Conservation (phyloP, 2,113 vertebrate genomes). For the Benitochromis conjunctus region DNA sequence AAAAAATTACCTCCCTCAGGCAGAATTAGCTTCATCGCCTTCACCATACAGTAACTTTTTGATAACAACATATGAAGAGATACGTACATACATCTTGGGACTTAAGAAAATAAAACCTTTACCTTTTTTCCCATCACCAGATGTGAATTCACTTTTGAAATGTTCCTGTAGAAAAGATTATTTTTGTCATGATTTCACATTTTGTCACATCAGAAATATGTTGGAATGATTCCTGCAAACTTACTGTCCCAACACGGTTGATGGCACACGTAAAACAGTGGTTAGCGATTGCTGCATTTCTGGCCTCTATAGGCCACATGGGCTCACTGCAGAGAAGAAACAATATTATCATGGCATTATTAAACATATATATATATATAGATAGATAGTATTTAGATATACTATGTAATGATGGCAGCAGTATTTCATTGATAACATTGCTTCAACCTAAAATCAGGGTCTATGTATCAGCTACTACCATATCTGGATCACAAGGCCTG, state of each 20-base stretch:
- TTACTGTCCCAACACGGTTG: constrained; percentile 90
- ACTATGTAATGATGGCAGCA: neutral
- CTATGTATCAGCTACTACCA: neutral
- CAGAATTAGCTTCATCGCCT: neutral
- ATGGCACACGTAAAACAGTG: constrained; percentile 95
- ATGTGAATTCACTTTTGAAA: constrained; percentile 91
- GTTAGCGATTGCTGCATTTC: constrained; percentile 94
- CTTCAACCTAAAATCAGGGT: neutral
- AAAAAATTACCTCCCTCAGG: neutral
- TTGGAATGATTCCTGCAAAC: constrained; percentile 7
- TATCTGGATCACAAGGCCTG: neutral
- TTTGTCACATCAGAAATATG: neutral
- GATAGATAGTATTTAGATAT: neutral
- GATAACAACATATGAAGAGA: neutral
- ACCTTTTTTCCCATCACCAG: constrained; percentile 92
- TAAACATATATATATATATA: neutral
- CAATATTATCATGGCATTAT: neutral
- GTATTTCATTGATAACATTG: neutral
- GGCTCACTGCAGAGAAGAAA: constrained; percentile 79
- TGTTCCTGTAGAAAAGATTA: constrained; percentile 75
- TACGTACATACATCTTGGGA: fast-evolving
- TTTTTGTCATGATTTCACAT: fast-evolving
- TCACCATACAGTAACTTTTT: neutral
- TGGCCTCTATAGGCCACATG: constrained; percentile 91
- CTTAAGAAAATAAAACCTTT: neutral